Percentiles rank a stretch among this genome's conserved stretches.
Conservation (phyloP, 2,797 vertebrate genomes). For the Paratrypauchen microcephalus region DNA sequence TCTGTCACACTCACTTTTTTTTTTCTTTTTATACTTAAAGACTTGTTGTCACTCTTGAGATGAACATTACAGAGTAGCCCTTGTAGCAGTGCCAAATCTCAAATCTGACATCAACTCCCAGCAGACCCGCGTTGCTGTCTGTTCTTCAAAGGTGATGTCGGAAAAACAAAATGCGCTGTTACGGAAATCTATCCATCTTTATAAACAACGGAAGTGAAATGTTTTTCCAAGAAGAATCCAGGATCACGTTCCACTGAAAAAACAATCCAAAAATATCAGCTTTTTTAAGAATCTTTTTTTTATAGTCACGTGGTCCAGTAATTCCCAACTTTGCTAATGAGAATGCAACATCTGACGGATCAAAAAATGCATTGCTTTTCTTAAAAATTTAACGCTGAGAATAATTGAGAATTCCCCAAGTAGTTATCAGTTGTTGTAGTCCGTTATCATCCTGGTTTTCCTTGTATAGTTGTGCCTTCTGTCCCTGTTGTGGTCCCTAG, state of each 20-base stretch:
- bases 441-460: not conserved
- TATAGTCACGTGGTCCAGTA: not conserved
- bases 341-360: not conserved
- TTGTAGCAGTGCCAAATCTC: not conserved
- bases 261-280: conserved; percentile 25
- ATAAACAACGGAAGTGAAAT: conserved; percentile 27
- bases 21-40: not conserved
- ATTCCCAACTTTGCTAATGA: not conserved
- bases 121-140: conserved; percentile 9
- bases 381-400: not conserved
- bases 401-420: not conserved
- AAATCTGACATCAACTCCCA: conserved; percentile 4
- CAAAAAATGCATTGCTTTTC: conserved; percentile 4
- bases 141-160: conserved; percentile 6
- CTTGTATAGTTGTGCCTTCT: not conserved
- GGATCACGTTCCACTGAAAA: conserved; percentile 9
- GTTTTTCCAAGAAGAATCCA: conserved; percentile 22
- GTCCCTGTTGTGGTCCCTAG: conserved; percentile 13
- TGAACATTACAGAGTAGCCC: not conserved
- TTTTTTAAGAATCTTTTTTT: not conserved
- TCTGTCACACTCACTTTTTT: not conserved
- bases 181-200: conserved; percentile 18
- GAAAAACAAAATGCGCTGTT: conserved; percentile 26
- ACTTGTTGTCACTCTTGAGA: not conserved
- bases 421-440: not conserved